Percentiles rank a stretch among this genome's conserved stretches.
Evolutionary conservation across 2,797 vertebrate species (phyloP).

Genomic region (Coccyzus lansbergi): DNA sequence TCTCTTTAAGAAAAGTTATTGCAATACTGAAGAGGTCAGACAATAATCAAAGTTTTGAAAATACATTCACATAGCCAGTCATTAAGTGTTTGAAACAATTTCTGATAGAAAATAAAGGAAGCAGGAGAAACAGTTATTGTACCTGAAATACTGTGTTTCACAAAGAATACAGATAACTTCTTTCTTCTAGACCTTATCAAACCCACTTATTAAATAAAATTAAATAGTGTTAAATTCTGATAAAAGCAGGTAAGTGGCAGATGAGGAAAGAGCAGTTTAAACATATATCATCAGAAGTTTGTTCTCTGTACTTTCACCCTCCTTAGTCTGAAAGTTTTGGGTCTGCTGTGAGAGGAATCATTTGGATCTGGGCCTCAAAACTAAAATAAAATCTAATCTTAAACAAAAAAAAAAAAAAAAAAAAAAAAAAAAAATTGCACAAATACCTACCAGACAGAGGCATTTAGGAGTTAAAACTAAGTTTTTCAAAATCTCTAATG

Average conservation of each 20-base stretch:
- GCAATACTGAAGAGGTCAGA: neutral
- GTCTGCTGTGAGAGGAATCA: neutral
- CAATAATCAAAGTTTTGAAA: neutral
- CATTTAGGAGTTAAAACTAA: neutral
- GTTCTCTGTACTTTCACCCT: neutral
- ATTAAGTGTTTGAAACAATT: neutral
- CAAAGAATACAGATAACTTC: neutral
- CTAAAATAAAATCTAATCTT: constrained; percentile 48
- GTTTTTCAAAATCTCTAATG: neutral
- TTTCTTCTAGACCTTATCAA: neutral
- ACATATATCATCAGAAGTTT: neutral
- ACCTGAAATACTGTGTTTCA: neutral
- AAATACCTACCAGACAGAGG: neutral
- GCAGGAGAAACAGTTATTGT: neutral
- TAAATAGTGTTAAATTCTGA: neutral
- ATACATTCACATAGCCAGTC: neutral
- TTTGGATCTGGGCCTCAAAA: constrained; percentile 1
- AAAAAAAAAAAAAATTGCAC: neutral
- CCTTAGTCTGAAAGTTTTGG: neutral
- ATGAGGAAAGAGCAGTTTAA: neutral
- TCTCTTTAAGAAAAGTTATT: neutral
- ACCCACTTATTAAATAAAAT: neutral
- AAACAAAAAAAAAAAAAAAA: neutral
- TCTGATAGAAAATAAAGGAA: neutral
- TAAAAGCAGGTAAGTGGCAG: neutral